Percentiles rank a stretch among this genome's conserved stretches.
phyloP scores from a whole-genome alignment of 2,888 invertebrate species.

The Scelioninae gen. 1 region DNA sequence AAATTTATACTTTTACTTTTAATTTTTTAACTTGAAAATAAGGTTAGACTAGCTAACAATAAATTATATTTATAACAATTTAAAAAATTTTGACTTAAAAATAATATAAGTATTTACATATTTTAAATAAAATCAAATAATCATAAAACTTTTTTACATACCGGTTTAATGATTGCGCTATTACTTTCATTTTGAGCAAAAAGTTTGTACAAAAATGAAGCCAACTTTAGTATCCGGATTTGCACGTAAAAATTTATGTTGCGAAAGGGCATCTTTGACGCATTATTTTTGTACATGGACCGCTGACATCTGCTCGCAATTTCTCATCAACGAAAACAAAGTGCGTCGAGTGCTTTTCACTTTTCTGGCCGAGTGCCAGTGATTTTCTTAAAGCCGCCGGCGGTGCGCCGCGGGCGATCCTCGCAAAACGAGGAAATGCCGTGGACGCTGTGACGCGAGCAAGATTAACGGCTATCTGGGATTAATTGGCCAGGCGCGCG shows the following conservation, averaged over 20 bases:
- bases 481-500: conserved; percentile 61
- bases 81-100: no score
- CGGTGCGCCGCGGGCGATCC: conserved; percentile 35
- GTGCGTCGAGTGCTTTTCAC: conserved; percentile 74
- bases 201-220: no score
- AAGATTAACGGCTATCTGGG: conserved; percentile 57
- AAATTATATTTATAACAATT: no score
- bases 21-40: no score
- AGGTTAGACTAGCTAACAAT: no score
- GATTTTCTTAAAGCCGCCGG: conserved; percentile 57
- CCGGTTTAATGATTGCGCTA: no score
- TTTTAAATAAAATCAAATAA: no score
- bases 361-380: conserved; percentile 75
- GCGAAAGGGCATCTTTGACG: conserved; percentile 39
- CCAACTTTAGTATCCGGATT: no score
- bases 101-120: no score
- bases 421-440: conserved; percentile 54
- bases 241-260: neutral
- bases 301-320: conserved; percentile 79
- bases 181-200: no score
- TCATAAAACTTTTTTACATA: no score
- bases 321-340: conserved; percentile 77
- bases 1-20: no score
- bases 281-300: conserved; percentile 74
- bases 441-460: conserved; percentile 54